Evolutionary conservation across 1,140 invertebrate genomes (phyloP).

Genomic region (Nebria ingens): DNA sequence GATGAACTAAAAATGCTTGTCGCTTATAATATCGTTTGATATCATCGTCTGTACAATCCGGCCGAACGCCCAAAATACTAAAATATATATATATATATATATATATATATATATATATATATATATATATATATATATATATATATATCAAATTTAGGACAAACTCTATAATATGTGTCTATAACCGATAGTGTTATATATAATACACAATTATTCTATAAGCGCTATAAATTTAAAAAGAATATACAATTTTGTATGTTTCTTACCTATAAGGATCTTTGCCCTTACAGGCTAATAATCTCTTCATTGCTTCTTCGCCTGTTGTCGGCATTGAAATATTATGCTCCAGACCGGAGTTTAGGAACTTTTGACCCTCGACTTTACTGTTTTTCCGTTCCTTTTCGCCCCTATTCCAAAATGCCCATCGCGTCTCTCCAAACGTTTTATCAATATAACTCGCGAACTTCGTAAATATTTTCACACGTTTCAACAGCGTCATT

Average conservation of each 20-base stretch:
- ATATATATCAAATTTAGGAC: neutral
- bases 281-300: constrained; percentile 82
- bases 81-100: constrained; percentile 22
- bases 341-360: constrained; percentile 49
- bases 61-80: constrained; percentile 78
- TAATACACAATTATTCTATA: neutral
- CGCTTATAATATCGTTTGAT: constrained; percentile 89
- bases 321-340: constrained; percentile 80
- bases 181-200: constrained; percentile 11
- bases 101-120: neutral
- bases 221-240: no score
- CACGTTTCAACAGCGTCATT: constrained; percentile 31
- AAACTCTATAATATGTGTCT: neutral
- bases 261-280: constrained; percentile 86
- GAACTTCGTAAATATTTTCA: constrained; percentile 37
- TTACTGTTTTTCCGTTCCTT: constrained; percentile 21
- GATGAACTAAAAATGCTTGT: constrained; percentile 89
- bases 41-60: constrained; percentile 81
- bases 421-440: constrained; percentile 46
- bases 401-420: constrained; percentile 45
- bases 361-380: neutral
- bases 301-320: constrained; percentile 89
- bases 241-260: no score
- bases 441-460: constrained; percentile 45
- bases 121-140: no score